These are phyloP conservation scores for Notodromas monacha DNA, from an alignment of 2,888 invertebrate species.

Conservation along the genomic window DNA sequence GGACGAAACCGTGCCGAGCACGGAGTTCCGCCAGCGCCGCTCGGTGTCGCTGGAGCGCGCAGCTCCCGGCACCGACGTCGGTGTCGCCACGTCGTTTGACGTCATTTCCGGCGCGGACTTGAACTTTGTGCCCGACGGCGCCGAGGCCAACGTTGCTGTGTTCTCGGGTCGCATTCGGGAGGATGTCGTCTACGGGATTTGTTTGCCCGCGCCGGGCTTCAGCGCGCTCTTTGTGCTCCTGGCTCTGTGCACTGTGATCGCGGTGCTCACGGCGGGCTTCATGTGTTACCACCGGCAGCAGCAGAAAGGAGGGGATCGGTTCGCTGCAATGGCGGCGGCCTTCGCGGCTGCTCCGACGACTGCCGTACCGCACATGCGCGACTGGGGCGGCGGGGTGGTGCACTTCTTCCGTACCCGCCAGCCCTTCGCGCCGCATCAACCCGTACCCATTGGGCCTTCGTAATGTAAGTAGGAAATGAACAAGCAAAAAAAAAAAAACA, in stretches of 20 bases:
- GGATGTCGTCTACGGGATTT: slow-evolving; percentile 57
- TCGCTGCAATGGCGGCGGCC: no score
- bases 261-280: slow-evolving; percentile 51
- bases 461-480: no score
- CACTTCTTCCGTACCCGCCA: no score
- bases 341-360: no score
- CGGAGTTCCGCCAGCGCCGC: slow-evolving; percentile 22
- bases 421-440: no score
- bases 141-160: slow-evolving; percentile 10
- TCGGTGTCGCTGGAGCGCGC: slow-evolving; percentile 22
- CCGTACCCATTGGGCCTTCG: no score
- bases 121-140: slow-evolving; percentile 38
- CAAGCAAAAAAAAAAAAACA: no score
- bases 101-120: slow-evolving; percentile 69
- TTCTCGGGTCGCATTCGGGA: slow-evolving; percentile 33
- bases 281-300: slow-evolving; percentile 40
- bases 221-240: slow-evolving; percentile 58
- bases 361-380: no score
- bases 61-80: slow-evolving; percentile 42
- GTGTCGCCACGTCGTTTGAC: slow-evolving; percentile 58
- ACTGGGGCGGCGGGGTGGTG: no score
- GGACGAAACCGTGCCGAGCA: slow-evolving; percentile 8
- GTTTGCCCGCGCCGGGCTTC: slow-evolving; percentile 59
- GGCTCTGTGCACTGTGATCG: slow-evolving; percentile 51
- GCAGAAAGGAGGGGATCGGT: slow-evolving; percentile 23